Evolutionary conservation across 1,140 invertebrate genomes (phyloP).

Genomic region (Leguminivora glycinivorella): DNA sequence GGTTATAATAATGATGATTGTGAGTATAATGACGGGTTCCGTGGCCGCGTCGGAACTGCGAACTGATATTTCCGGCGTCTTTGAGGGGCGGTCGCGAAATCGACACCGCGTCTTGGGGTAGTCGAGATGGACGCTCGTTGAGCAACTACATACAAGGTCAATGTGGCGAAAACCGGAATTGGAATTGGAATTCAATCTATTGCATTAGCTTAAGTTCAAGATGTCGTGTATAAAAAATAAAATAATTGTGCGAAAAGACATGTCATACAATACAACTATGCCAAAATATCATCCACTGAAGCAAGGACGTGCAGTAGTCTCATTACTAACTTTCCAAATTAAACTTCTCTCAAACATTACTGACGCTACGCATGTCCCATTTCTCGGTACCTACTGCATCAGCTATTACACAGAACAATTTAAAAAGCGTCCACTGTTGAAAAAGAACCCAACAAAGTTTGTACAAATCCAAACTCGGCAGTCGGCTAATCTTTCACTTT

Average conservation of each 20-base stretch:
- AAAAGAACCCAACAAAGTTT: not conserved
- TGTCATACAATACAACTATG: no score
- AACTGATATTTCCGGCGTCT: conserved; percentile 65
- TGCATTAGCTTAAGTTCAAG: no score
- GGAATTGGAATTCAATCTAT: no score
- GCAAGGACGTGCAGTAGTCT: no score
- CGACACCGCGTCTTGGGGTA: not conserved
- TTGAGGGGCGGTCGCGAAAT: conserved; percentile 1
- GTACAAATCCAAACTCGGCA: not conserved
- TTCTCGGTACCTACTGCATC: no score
- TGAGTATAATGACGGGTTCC: conserved; percentile 53
- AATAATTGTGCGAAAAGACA: no score
- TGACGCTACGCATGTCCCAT: no score
- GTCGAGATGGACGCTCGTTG: not conserved
- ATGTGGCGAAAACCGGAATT: no score
- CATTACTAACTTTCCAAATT: no score
- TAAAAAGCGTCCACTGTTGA: not conserved
- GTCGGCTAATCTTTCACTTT: conserved; percentile 5
- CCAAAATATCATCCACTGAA: no score
- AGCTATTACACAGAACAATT: not conserved
- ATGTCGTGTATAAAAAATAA: no score
- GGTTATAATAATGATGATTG: conserved; percentile 40
- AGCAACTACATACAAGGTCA: not conserved
- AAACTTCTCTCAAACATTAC: no score
- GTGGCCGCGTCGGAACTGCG: conserved; percentile 56